These are phyloP conservation scores for Eledone cirrhosa DNA, from an alignment of 2,888 invertebrate genomes.

Conservation along the genomic window DNA sequence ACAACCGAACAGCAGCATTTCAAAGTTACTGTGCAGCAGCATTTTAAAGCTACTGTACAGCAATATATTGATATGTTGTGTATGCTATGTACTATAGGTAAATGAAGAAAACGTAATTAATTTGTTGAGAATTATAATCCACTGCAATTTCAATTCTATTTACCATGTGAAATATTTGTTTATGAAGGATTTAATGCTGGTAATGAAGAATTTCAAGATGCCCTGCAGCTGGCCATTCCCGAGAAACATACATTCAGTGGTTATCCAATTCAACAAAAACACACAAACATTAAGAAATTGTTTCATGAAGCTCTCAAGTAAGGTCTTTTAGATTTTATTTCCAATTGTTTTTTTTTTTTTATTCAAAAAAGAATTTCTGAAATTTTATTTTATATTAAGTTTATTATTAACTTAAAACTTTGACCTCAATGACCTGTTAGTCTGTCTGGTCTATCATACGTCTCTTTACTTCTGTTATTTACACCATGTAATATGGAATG, in stretches of 20 bases:
- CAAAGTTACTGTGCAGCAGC: too few species aligned
- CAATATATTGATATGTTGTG: too few species aligned
- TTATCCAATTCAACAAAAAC: slow-evolving; percentile 66
- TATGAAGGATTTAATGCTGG: slow-evolving; percentile 60
- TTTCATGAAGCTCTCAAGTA: slow-evolving; percentile 64
- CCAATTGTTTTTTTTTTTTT: background rate
- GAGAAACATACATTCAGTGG: slow-evolving; percentile 68
- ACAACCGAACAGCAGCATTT: too few species aligned
- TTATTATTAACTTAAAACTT: background rate
- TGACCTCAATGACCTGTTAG: too few species aligned
- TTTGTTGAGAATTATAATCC: too few species aligned
- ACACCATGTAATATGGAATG: too few species aligned
- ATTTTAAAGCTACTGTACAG: too few species aligned
- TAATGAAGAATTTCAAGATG: slow-evolving; percentile 67
- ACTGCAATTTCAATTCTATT: too few species aligned
- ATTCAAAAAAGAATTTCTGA: background rate
- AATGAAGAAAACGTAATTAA: too few species aligned
- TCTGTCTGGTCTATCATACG: too few species aligned
- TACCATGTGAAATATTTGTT: background rate
- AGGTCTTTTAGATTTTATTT: slow-evolving; percentile 30
- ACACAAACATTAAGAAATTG: slow-evolving; percentile 62
- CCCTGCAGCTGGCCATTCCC: slow-evolving; percentile 63
- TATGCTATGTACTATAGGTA: too few species aligned
- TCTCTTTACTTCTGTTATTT: too few species aligned
- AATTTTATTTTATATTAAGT: background rate